phyloP scores from a whole-genome alignment of 1,140 invertebrate species.

The Panagrolaimus sp. region DNA sequence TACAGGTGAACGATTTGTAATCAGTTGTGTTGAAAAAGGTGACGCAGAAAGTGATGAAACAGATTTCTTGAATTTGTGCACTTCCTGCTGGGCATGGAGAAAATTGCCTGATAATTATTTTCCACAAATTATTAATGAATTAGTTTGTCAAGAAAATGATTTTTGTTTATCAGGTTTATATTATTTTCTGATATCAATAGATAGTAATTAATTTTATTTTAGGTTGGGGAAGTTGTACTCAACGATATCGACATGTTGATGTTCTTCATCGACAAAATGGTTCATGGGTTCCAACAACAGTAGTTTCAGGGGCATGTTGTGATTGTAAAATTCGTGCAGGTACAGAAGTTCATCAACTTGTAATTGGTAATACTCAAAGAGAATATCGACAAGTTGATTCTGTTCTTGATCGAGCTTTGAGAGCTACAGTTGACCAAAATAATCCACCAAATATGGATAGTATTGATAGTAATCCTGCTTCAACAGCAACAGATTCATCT shows the following conservation, averaged over 20 bases:
- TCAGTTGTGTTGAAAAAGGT: conserved; percentile 37
- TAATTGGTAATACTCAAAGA: conserved; percentile 12
- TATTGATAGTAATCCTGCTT: too few relatives aligned
- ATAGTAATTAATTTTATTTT: not conserved
- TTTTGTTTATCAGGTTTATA: conserved; percentile 35
- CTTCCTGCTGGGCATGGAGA: conserved; percentile 34
- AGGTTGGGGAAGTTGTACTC: conserved; percentile 30
- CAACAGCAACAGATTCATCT: too few relatives aligned
- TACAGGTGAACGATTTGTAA: conserved; percentile 37
- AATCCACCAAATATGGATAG: too few relatives aligned
- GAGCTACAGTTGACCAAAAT: too few relatives aligned
- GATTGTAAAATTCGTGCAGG: conserved; percentile 43
- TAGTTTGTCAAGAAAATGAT: conserved; percentile 34
- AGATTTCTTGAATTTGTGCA: conserved; percentile 38
- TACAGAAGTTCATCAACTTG: conserved; percentile 31
- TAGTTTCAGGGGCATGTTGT: conserved; percentile 32
- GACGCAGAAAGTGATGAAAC: conserved; percentile 32
- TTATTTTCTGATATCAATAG: not conserved
- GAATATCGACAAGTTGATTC: too few relatives aligned
- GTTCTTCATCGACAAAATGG: conserved; percentile 26
- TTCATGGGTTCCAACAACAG: conserved; percentile 35
- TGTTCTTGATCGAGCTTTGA: too few relatives aligned
- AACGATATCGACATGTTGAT: conserved; percentile 37
- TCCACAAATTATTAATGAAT: conserved; percentile 34
- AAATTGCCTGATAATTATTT: conserved; percentile 35